phyloP scores from a whole-genome alignment of 2,797 vertebrate genomes.

The Syngnathus rostellatus region DNA sequence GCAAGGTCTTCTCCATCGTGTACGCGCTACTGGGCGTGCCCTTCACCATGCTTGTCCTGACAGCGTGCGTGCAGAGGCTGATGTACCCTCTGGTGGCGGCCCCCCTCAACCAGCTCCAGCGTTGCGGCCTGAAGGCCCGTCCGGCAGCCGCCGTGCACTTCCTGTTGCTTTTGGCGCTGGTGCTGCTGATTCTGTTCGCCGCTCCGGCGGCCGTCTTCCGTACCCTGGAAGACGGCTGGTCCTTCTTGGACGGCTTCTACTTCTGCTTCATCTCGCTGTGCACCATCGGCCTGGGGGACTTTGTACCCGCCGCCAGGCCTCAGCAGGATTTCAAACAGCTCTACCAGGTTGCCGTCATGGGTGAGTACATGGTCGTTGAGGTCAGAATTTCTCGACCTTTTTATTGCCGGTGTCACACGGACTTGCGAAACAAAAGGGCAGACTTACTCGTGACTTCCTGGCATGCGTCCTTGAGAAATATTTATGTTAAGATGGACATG shows the following conservation, averaged over 20 bases:
- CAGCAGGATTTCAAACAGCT: conserved; percentile 67
- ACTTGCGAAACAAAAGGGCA: too few relatives aligned
- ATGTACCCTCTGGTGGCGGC: conserved; percentile 66
- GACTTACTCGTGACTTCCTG: too few relatives aligned
- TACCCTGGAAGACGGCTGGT: conserved; percentile 72
- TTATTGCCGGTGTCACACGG: not conserved
- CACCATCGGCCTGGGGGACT: conserved; percentile 87
- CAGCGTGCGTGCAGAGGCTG: conserved; percentile 76
- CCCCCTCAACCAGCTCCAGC: conserved; percentile 64
- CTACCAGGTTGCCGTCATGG: conserved; percentile 81
- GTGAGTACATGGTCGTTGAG: conserved; percentile 58
- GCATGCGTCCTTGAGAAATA: too few relatives aligned
- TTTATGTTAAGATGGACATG: too few relatives aligned
- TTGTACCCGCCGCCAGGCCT: conserved; percentile 71
- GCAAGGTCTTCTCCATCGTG: conserved; percentile 82
- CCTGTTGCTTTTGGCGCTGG: conserved; percentile 52
- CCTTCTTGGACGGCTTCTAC: conserved; percentile 82
- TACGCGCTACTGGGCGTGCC: conserved; percentile 82
- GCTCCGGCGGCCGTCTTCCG: conserved; percentile 73
- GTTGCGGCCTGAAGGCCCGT: conserved; percentile 56
- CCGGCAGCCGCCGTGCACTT: conserved; percentile 67
- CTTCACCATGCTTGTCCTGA: conserved; percentile 84
- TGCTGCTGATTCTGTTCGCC: conserved; percentile 72
- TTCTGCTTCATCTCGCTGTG: conserved; percentile 89
- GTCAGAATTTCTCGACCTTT: too few relatives aligned